A percentile compares a stretch with the other conserved stretches of the same genome.
Conservation (phyloP, 2,797 vertebrate species). For the Falco biarmicus region DNA sequence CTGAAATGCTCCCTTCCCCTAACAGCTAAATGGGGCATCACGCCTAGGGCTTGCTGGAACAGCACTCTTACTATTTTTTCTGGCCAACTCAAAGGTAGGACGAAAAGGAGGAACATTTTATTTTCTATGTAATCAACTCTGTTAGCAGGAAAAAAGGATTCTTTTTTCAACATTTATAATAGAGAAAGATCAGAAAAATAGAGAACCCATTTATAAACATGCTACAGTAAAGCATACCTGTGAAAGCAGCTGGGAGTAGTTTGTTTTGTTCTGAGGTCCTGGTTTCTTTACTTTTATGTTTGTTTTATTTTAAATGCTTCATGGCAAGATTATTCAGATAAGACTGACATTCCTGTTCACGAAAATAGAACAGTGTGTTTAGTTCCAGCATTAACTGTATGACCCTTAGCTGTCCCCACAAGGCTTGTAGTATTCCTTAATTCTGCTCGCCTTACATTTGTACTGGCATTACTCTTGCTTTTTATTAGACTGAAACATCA, state of each 20-base stretch:
- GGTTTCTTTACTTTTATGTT: slow-evolving; percentile 11
- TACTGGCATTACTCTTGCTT: neutral
- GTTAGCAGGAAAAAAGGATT: neutral
- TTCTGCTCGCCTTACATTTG: neutral
- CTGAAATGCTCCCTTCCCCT: neutral
- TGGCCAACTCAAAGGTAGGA: neutral
- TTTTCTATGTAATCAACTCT: neutral
- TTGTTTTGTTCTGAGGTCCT: slow-evolving; percentile 3
- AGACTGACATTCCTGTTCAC: slow-evolving; percentile 25
- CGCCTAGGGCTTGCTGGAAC: neutral
- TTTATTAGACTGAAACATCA: neutral
- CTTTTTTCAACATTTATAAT: neutral
- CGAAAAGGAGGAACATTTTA: neutral
- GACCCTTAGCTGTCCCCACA: slow-evolving; percentile 19
- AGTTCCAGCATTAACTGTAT: slow-evolving; percentile 38
- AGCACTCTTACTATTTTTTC: neutral
- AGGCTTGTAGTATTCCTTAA: neutral
- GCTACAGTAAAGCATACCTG: neutral
- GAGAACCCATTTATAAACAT: neutral
- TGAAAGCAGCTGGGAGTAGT: neutral
- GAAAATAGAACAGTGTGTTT: slow-evolving; percentile 39
- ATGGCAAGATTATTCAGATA: slow-evolving; percentile 39
- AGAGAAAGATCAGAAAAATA: neutral
- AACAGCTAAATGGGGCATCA: neutral
- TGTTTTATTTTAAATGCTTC: slow-evolving; percentile 49